Evolutionary conservation across 2,113 vertebrate genomes (phyloP), one percentile per base, ranked within the genome.

Genomic region (Mionectes macconnelli): DNA sequence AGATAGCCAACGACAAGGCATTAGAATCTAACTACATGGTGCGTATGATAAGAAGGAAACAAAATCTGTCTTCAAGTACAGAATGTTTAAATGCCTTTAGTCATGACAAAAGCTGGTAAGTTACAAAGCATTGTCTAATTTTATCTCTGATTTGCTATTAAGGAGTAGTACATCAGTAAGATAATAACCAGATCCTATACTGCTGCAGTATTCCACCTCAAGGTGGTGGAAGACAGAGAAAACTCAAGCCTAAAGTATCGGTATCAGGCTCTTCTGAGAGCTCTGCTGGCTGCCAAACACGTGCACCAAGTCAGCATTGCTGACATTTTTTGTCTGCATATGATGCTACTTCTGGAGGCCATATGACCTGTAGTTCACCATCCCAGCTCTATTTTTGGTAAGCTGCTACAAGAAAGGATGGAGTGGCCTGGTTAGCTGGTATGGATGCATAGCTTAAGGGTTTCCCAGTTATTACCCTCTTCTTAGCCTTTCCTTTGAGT

Each of bases 321-420:
- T 82, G 30, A 74, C 70, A 87, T 69, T 52, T 59, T 93, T 86
- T 72, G 85, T 77, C 75, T 63, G 89, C 92, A 87, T 89, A 62
- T 49, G 90, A 94, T 82, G 62, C 68, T 82, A 67, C 94, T 96
- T 95, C 87, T 81, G 92, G 75, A 84, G 52, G 81, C 70, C 91
- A 69, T 70, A 42, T 74, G 96, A 97, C 91, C 85, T 49, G 21
- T 2, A 91, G 75, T 63, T 79, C 64, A 75, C 78, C 33, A 67
- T 66, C 30, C 42, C 24, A 47, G 37, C 59, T 82, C 95, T 97
- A 89, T 83, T 98, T 95, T 60, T 76, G 87, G 92, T 80, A 27
- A 55, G 87, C 94, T 94, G 95, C 96, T 94, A 87, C 47, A 92
- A 81, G 80, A 84, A 92, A 89, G 83, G 42, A 50, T 76, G 67